Evolutionary conservation across 2,888 invertebrate genomes (phyloP), one percentile per base, ranked within the genome.

Genomic region (Spilarctia lutea): DNA sequence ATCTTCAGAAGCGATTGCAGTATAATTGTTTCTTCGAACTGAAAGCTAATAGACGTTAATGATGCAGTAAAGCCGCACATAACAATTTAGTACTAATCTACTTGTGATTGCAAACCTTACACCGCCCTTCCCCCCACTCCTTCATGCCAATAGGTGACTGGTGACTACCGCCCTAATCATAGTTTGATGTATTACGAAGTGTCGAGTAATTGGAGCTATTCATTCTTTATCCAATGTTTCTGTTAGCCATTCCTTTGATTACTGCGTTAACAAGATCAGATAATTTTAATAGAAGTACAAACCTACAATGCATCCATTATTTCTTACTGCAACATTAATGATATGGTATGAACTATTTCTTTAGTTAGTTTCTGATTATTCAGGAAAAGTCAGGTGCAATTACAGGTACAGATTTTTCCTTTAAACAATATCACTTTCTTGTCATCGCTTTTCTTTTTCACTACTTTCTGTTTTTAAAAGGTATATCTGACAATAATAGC

Each of bases 71-170:
- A 75, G 75, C 65, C 72, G 66, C 74, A 82, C 79, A 77, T 80
- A 77, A 76, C 75, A 67, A 71, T 74, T 71, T 56, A 71, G 60
- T 63, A 74, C 82, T 83, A 84, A 82, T 85, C 80, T 80, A 79
- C 78, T 79, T 78, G 77, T 85, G 84, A 85, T 85, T 82, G 77
- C 84, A 63, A 56, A n/a, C 65, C 72, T 74, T 71, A 56, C 30
- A 42, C 45, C 39, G 27, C 42, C 30, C 13, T 11, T 3, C 13
- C 11, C 60, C 16, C 6, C 11, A 27, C 56, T 10, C 60, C 16
- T 30, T 16, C 18, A 16, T 60, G 30, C 52, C 63, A 11, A 11
- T 8, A 16, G 42, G 30, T 27, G 39, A n/a, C 30, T 24, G 45
- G 18, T n/a, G 20, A 68, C 65, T 30, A 65, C 66, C 71, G 68